Evolutionary conservation across 2,888 invertebrate species (phyloP).

Genomic region (Nomada ruficornis): DNA sequence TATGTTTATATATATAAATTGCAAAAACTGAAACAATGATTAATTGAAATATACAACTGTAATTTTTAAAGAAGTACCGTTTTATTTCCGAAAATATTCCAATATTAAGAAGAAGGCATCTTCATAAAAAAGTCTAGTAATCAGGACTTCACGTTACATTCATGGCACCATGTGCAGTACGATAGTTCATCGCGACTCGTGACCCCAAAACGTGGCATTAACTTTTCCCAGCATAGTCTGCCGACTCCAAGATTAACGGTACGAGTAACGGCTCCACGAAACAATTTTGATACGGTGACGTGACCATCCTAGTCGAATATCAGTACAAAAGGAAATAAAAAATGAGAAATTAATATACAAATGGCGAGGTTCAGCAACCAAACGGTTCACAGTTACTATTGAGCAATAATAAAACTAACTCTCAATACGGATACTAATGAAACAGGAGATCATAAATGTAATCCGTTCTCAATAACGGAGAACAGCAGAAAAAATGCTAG

Average conservation of each 20-base stretch:
- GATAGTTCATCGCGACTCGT: conserved; percentile 16
- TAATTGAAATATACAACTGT: too few species aligned
- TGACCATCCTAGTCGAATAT: conserved; percentile 30
- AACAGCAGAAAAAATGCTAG: neutral
- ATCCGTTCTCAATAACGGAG: neutral
- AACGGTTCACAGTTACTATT: conserved; percentile 18
- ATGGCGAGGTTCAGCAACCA: too few species aligned
- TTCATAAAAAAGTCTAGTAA: neutral
- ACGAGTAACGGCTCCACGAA: conserved; percentile 74
- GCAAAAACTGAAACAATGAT: neutral
- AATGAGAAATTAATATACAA: too few species aligned
- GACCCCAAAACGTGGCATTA: conserved; percentile 46
- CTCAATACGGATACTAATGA: neutral
- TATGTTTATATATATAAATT: neutral
- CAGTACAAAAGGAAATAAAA: neutral
- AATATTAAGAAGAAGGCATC: neutral
- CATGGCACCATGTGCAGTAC: conserved; percentile 6
- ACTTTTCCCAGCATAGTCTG: conserved; percentile 41
- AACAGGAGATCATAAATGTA: neutral
- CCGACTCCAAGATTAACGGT: conserved; percentile 75
- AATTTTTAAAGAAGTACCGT: too few species aligned
- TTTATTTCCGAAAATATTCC: too few species aligned
- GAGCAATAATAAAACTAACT: conserved; percentile 19
- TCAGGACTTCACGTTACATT: conserved; percentile 2
- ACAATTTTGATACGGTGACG: conserved; percentile 68